Evolutionary conservation across 2,797 vertebrate genomes (phyloP).

Genomic region (Distichodus sexfasciatus): DNA sequence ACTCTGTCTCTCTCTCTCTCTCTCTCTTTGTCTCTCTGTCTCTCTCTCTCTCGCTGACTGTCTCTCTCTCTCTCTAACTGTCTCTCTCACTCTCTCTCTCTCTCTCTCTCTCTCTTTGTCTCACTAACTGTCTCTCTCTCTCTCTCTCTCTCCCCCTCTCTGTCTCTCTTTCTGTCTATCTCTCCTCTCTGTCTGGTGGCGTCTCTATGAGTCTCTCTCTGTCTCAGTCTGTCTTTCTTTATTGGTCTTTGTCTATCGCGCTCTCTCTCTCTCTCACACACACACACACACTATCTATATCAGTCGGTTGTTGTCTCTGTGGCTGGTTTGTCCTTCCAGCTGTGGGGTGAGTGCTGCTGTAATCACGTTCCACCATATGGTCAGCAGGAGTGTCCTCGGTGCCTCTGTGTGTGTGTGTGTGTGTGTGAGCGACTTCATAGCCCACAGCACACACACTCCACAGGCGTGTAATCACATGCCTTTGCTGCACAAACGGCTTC

Average conservation of each 20-base stretch:
- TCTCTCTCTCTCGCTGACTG: neutral
- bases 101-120: too few relatives aligned
- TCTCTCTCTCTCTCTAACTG: too few relatives aligned
- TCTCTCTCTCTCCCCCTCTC: neutral
- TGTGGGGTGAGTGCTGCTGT: conserved; percentile 28
- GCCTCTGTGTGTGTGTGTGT: neutral
- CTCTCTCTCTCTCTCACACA: neutral
- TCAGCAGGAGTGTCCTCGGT: neutral
- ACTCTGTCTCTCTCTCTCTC: neutral
- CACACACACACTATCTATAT: too few relatives aligned
- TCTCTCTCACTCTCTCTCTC: conserved; percentile 28
- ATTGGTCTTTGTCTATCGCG: conserved; percentile 41
- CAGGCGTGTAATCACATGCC: conserved; percentile 3
- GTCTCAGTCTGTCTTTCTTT: conserved; percentile 40
- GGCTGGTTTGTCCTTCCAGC: conserved; percentile 40
- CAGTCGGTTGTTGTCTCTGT: neutral
- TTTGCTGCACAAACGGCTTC: neutral
- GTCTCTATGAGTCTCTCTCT: too few relatives aligned
- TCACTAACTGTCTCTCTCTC: conserved; percentile 6
- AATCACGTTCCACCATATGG: conserved; percentile 28
- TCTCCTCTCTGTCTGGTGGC: neutral
- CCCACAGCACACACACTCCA: conserved; percentile 23
- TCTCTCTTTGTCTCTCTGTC: neutral
- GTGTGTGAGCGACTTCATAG: too few relatives aligned
- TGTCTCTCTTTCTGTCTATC: neutral